Evolutionary conservation across 2,888 invertebrate species (phyloP), one percentile per base, ranked within the genome.

Genomic region (Gerris lacustris): DNA sequence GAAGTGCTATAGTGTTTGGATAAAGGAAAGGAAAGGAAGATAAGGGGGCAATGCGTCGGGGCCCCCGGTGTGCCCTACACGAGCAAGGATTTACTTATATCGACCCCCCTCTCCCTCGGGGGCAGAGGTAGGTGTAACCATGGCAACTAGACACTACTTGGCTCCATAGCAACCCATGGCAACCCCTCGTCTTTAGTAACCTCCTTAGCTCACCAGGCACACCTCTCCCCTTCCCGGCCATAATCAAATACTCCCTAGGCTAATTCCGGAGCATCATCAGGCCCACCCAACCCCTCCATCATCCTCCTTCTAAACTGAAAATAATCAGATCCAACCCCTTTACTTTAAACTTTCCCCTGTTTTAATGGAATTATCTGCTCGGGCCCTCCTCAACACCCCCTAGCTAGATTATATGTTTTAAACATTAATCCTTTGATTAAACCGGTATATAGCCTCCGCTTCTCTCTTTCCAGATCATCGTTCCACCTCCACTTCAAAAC

Each of bases 321-420:
- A 55, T 55, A 55, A 55, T 55, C 55, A 55, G 55, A 55, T 55
- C 55, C 55, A 55, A 55, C 55, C 55, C 55, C 55, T 55, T 55
- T 55, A 55, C 55, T 55, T 55, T 55, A 55, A 55, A 55, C 55
- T 55, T 55, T 55, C 55, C 55, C 55, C 55, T 11, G 31, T 31
- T 15, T 15, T 55, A 55, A 55, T 55, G 55, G 55, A 55, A 55
- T 55, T 55, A 55, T 55, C 55, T 55, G 9, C 15, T 55, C 55
- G 55, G 55, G 9, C 11, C 15, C 15, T 55, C 55, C 55, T 55
- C 55, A 55, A 15, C 15, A 11, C 15, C 55, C 55, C 55, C 55
- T 6, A 15, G 55, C 15, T 55, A 55, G 55, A 55, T 55, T 55
- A 55, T 55, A 55, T 55, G 55, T 55, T 55, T 55, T 55, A 55